Percentiles rank a stretch among this genome's conserved stretches.
These are phyloP conservation scores for Sarcophaga peregrina DNA, from an alignment of 1,140 invertebrate genomes.

Conservation along the genomic window DNA sequence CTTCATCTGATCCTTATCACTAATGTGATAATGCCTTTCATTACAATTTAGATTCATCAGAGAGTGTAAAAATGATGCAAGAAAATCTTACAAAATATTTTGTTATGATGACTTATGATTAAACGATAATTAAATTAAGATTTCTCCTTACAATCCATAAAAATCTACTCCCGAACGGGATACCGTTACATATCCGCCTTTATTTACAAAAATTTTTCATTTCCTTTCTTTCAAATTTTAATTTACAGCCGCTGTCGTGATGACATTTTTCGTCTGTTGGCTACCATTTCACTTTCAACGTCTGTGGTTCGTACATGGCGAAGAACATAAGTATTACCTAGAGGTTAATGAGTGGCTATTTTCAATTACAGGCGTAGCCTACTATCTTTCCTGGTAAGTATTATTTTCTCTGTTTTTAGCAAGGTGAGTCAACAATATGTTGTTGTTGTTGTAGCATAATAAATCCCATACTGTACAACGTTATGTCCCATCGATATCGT, in stretches of 20 bases:
- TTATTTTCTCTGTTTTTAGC: background rate
- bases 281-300: constrained; percentile 95
- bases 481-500: constrained; percentile 87
- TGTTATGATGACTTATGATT: too few species aligned
- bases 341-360: constrained; percentile 83
- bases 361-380: constrained; percentile 82
- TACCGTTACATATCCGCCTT: background rate
- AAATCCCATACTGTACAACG: constrained; percentile 91
- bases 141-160: too few species aligned
- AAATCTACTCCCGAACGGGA: too few species aligned
- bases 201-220: constrained; percentile 3
- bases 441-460: constrained; percentile 72
- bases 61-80: too few species aligned
- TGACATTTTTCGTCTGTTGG: constrained; percentile 98
- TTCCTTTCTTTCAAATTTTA: constrained; percentile 2
- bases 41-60: too few species aligned
- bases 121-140: too few species aligned
- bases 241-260: constrained; percentile 87
- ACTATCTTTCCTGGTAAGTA: constrained; percentile 81
- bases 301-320: constrained; percentile 79
- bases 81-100: too few species aligned
- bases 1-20: too few species aligned
- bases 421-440: background rate
- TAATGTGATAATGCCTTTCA: too few species aligned
- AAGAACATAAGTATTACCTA: constrained; percentile 71